A percentile compares a stretch with the other conserved stretches of the same genome.
These are phyloP conservation scores for Digitonthophagus gazella DNA, from an alignment of 2,888 invertebrate genomes.

Conservation along the genomic window DNA sequence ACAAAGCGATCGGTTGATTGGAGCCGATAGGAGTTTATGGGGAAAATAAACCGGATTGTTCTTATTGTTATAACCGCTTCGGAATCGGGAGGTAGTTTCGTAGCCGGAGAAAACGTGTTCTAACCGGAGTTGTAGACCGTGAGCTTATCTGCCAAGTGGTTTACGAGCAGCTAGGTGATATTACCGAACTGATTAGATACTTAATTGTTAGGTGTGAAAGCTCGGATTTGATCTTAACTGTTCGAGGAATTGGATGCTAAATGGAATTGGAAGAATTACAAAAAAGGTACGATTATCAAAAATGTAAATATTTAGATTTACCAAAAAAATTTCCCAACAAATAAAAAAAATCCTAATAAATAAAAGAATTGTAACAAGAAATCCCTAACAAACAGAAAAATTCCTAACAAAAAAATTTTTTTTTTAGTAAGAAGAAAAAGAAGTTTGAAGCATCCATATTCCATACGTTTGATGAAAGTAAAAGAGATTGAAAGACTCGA, in stretches of 20 bases:
- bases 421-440: no score
- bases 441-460: no score
- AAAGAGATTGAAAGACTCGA: no score
- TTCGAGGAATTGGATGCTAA: neutral
- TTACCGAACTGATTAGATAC: neutral
- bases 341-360: no score
- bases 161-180: neutral
- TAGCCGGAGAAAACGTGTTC: neutral
- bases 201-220: neutral
- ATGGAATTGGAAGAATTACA: neutral
- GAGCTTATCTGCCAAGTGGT: neutral
- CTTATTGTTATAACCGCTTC: neutral
- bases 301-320: no score
- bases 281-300: no score
- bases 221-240: neutral
- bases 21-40: slow-evolving; percentile 2
- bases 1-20: slow-evolving; percentile 6
- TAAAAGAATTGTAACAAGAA: no score
- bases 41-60: neutral
- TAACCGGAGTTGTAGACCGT: neutral
- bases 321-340: no score
- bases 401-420: no score
- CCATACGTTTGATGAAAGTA: no score
- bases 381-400: no score
- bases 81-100: neutral